Evolutionary conservation across 2,888 invertebrate species (phyloP), one percentile per base, ranked within the genome.

Genomic region (Noctua comes): DNA sequence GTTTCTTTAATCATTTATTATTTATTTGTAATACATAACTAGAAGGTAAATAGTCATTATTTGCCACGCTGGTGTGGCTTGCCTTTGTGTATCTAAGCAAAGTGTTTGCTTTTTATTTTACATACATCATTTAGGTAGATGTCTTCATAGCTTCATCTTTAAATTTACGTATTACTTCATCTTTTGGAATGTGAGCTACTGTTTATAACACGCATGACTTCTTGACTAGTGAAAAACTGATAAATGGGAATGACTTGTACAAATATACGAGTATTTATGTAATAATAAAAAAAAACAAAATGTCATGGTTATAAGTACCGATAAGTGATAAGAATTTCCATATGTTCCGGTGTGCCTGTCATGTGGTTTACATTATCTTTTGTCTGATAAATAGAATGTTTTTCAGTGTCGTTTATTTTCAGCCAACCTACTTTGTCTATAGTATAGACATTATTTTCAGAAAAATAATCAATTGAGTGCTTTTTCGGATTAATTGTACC

Each of bases 281-380:
- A 31, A n/a, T 11, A n/a, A 7, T 36, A 51, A 24, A 21, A 76
- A 82, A 79, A 48, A 48, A 62, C 46, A 2, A 18, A 76, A 76
- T 59, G 77, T 76, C 48, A 79, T 59, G 51, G 43, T 51, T 51
- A 57, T 57, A 62, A 7, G 59, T 48, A 73, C 64, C 16, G 43
- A 51, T 73, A 57, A 40, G 27, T 43, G 79, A 79, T 79, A 79
- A 79, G 31, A 51, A 76, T 68, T 51, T 51, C 79, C 46, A 66
- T 82, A 79, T 66, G 57, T 82, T 82, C 40, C 48, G 82, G 48
- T 59, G 16, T 82, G 57, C n/a, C 13, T 48, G 57, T 59, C 82
- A 51, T 79, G 83, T 59, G 79, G 83, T 68, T 82, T 51, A 13
- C 57, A 36, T 59, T 82, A 79, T 82, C 79, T 59, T 27, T 64